Evolutionary conservation across 2,888 invertebrate species (phyloP), one percentile per base, ranked within the genome.

Genomic region (Drosophila pegasa): DNA sequence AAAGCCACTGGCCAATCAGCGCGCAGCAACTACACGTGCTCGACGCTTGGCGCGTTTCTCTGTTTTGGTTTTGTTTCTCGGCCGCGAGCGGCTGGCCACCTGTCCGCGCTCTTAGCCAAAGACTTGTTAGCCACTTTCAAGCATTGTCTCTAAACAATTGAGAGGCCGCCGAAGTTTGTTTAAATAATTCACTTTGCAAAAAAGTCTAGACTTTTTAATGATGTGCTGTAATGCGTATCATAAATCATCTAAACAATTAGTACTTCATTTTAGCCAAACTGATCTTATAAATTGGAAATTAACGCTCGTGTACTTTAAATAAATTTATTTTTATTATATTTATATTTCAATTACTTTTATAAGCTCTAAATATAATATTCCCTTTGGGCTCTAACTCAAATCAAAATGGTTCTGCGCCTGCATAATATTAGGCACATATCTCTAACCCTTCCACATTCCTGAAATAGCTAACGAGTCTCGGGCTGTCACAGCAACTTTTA

Each of bases 1-100:
- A 85, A 85, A 85, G 85, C 85, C 71, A 40, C 25, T 59, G 66
- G 41, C 88, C 88, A 85, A 85, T 88, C 81, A 70, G 56, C 66
- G 18, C 20, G 5, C 33, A 14, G 52, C 47, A 86, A 83, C 33
- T 80, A 77, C 84, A 85, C 84, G 84, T 85, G 84, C 86, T 88
- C 75, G 68, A 10, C 29, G 50, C 51, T 70, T 57, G 45, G 18
- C 54, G 55, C 63, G n/a, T 33, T 75, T 88, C 85, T 88, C 88
- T 86, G 85, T 86, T 86, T 87, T 86, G 85, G 62, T 88, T 86
- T 88, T 58, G 50, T 20, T 29, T 29, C 27, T 47, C 41, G 6
- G 40, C 22, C 38, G 48, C 35, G 50, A 66, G 61, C 57, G 61
- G 27, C 16, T 45, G 45, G 52, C 31, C 38, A 27, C 25, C 35